Conservation (phyloP, 2,797 vertebrate species). For the Melanogrammus aeglefinus region DNA sequence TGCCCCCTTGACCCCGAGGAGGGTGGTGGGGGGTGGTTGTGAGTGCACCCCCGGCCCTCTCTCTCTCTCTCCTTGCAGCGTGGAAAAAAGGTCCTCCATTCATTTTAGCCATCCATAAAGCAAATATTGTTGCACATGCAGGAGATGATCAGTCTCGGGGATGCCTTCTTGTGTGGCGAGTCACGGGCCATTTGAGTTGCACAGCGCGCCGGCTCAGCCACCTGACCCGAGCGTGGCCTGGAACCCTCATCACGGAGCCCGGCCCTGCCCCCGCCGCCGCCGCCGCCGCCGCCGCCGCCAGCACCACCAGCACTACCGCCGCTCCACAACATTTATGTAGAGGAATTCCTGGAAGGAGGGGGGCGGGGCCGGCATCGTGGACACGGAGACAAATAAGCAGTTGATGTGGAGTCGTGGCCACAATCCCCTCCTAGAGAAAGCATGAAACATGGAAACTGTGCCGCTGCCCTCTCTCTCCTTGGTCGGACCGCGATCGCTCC, state of each 20-base stretch:
- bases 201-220: conserved; percentile 74
- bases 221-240: conserved; percentile 89
- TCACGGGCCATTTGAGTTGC: conserved; percentile 90
- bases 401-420: conserved; percentile 55
- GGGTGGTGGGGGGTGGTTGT: conserved; percentile 13
- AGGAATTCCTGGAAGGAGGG: conserved; percentile 78
- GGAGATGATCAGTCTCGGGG: conserved; percentile 95
- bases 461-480: neutral
- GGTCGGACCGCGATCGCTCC: neutral
- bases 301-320: conserved; percentile 28
- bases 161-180: conserved; percentile 98
- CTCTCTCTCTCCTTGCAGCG: conserved; percentile 39
- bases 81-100: conserved; percentile 91
- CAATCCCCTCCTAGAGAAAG: conserved; percentile 45
- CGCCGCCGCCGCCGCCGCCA: no score
- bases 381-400: conserved; percentile 54
- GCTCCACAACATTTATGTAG: conserved; percentile 85
- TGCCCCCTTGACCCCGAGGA: conserved; percentile 40
- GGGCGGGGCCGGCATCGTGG: conserved; percentile 33
- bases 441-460: conserved; percentile 41
- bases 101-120: conserved; percentile 96
- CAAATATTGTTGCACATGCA: conserved; percentile 99
- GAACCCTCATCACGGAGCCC: conserved; percentile 89
- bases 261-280: conserved; percentile 76
- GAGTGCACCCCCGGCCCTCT: conserved; percentile 72